Evolutionary conservation across 1,140 invertebrate genomes (phyloP).

Genomic region (Sarcophaga bullata): DNA sequence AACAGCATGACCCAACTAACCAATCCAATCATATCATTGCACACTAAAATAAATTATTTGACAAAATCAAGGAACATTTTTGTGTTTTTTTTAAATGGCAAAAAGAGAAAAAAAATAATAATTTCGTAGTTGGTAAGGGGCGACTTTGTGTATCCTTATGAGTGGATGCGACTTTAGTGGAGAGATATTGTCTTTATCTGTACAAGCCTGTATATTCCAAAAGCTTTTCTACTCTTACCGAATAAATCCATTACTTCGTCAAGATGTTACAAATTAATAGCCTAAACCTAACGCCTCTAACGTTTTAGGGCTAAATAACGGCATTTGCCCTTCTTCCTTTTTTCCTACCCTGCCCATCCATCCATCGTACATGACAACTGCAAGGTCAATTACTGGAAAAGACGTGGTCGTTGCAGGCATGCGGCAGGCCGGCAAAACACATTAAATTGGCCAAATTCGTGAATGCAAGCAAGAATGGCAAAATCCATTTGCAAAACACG

Average conservation of each 20-base stretch:
- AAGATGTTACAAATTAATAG: no score
- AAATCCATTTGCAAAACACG: conserved; percentile 2
- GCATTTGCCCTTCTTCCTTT: conserved; percentile 8
- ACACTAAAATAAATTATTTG: neutral
- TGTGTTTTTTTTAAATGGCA: no score
- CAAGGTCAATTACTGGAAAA: conserved; percentile 11
- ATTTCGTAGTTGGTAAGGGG: no score
- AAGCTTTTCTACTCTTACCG: no score
- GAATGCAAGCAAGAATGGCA: neutral
- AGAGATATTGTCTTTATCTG: no score
- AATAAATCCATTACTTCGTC: no score
- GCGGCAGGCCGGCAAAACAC: neutral
- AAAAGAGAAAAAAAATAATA: no score
- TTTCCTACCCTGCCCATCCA: neutral
- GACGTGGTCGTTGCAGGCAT: neutral
- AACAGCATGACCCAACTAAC: conserved; percentile 6
- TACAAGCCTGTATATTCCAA: no score
- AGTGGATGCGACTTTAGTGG: no score
- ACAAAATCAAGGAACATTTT: neutral
- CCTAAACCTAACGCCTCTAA: neutral
- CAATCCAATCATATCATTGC: conserved; percentile 32
- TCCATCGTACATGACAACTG: neutral
- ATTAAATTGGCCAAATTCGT: neutral
- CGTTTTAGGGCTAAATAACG: neutral
- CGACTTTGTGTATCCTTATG: no score